These are phyloP conservation scores for Mythimna pallens DNA, from an alignment of 2,888 invertebrate species.

Conservation along the genomic window DNA sequence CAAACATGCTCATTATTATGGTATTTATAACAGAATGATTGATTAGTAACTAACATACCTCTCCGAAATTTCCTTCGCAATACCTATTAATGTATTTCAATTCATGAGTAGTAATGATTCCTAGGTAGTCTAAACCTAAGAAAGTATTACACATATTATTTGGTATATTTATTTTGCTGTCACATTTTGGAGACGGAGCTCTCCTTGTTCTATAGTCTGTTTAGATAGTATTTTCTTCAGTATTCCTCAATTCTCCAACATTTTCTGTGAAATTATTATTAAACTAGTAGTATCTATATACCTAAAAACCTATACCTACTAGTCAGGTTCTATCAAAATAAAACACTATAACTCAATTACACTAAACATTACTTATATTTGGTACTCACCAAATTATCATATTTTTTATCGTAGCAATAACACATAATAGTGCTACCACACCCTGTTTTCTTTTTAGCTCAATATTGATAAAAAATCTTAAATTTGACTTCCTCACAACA, in stretches of 20 bases:
- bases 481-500: not conserved
- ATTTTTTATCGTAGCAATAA: not conserved
- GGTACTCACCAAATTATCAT: not conserved
- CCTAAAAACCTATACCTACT: not conserved
- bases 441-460: not conserved
- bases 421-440: not conserved
- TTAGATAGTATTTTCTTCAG: not conserved
- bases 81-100: not conserved
- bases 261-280: not conserved
- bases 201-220: not conserved
- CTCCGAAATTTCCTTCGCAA: slow-evolving; percentile 27
- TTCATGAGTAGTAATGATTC: not conserved
- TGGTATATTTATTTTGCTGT: not conserved
- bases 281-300: too few species aligned
- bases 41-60: slow-evolving; percentile 53
- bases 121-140: not conserved
- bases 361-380: not conserved
- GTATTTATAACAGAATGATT: slow-evolving; percentile 57
- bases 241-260: not conserved
- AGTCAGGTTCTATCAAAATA: not conserved
- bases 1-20: slow-evolving; percentile 65
- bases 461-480: not conserved
- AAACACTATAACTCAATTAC: not conserved
- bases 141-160: not conserved
- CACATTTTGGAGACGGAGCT: not conserved